Evolutionary conservation across 2,888 invertebrate species (phyloP), one percentile per base, ranked within the genome.

Genomic region (Meandrusa payeni): DNA sequence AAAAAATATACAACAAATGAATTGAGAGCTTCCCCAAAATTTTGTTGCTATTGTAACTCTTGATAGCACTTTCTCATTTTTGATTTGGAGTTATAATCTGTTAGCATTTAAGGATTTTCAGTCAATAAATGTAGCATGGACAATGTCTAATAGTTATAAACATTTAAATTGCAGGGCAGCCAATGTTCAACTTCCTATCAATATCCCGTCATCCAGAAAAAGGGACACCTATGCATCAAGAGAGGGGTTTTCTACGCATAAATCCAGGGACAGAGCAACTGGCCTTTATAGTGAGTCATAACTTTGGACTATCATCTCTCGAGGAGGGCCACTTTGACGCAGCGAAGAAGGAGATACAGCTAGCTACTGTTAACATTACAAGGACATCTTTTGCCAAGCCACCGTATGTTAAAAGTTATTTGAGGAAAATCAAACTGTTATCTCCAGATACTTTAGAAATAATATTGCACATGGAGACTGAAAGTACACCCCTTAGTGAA

Each of bases 191-290:
- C 59, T 92, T 85, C 54, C 56, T 63, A 1, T 89, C 90, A 0
- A 70, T 68, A 41, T 90, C 90, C 0, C 86, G 75, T 59, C 79
- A 91, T 52, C 86, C 90, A 0, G 80, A 81, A 15, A 89, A 78
- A 19, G 78, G 83, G 15, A 80, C 67, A 1, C 90, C 90, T 0
- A 90, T 92, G 90, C 92, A 92, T 57, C 79, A 89, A 37, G 92
- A 92, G 61, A 66, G 87, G 23, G 93, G 92, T 0, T 91, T 90
- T 58, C 60, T 92, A 3, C 83, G 90, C 34, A 82, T 91, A 29
- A 87, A 90, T 27, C 90, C 90, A 0, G 88, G 81, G 5, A 88
- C 89, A 0, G 80, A 86, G 6, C 64, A 88, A 20, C 57, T 92
- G 0, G 80, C 89, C 0, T 83, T 92, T 6, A 59, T 90, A 2